Percentiles rank a stretch among this genome's conserved stretches.
Evolutionary conservation across 30 jellyfish, hydroid and myxozoan genomes (phyloP).

Genomic region (Chrysaora quinquecirrha): DNA sequence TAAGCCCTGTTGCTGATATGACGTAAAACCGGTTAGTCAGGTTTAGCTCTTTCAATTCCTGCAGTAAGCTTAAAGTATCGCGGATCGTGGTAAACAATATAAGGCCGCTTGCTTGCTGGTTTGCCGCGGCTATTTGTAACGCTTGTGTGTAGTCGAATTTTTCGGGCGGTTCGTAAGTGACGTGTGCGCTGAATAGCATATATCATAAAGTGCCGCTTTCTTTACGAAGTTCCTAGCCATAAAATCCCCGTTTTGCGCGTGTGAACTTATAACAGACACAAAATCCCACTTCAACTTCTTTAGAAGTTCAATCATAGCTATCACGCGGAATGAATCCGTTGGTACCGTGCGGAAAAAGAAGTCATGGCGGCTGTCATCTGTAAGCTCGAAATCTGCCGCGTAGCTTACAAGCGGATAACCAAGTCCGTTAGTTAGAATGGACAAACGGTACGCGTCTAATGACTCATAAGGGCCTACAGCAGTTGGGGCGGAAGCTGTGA

Average conservation of each 20-base stretch:
- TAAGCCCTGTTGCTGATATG: slow-evolving; percentile 78
- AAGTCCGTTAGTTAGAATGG: slow-evolving; percentile 57
- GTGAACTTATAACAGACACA: slow-evolving; percentile 83
- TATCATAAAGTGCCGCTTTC: slow-evolving; percentile 19
- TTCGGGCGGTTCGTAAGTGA: slow-evolving; percentile 46
- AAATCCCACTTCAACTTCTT: slow-evolving; percentile 74
- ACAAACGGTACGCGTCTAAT: slow-evolving; percentile 49
- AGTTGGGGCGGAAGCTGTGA: slow-evolving; percentile 22
- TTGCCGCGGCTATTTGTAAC: slow-evolving; percentile 23
- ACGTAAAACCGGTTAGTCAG: slow-evolving; percentile 49
- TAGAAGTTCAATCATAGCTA: slow-evolving; percentile 73
- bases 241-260: slow-evolving; percentile 85
- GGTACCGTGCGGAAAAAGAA: slow-evolving; percentile 89
- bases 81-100: slow-evolving; percentile 61
- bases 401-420: slow-evolving; percentile 70
- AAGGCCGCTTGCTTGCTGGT: slow-evolving; percentile 30
- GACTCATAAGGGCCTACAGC: slow-evolving; percentile 73
- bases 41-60: slow-evolving; percentile 34
- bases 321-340: slow-evolving; percentile 71
- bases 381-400: slow-evolving; percentile 64
- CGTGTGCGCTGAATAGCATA: slow-evolving; percentile 33
- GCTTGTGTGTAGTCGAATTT: slow-evolving; percentile 25
- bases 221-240: slow-evolving; percentile 63
- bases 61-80: slow-evolving; percentile 61
- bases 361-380: not conserved